Base-by-base conservation (phyloP, 2,113 vertebrate genomes). In the Oryzias celebensis region DNA sequence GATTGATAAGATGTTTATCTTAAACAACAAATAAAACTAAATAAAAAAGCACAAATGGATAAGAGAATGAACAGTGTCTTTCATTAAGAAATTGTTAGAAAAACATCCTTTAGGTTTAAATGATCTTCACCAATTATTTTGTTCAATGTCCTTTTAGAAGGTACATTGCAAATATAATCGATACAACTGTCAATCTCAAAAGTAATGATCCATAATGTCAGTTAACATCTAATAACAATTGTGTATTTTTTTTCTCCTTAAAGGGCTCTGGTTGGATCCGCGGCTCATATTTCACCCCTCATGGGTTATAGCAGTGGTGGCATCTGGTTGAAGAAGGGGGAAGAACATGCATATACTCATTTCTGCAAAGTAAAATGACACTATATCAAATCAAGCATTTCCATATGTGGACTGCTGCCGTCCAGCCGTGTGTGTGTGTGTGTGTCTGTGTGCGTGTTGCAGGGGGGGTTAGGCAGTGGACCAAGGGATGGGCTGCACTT, bases 361-460 rank as follows among this genome's bases (percentile, higher is more conserved):
- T 98, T 96, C 92, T 95, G 94, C 95, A 95, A 96, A 94, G 96
- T 96, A 97, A 98, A 97, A 96, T 93, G 95, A 97, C 95, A 96
- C 96, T 97, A 95, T 94, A 97, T 98, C 96, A 99, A 96, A 97
- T 96, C 95, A 98, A 98, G 95, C 96, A 96, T 94, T 98, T 98
- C 97, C 96, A 99, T 95, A 97, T 98, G 96, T 95, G 92, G 90
- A 89, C 93, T 90, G 93, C 90, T 92, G 94, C 93, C 79, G 52
- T 79, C 49, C 57, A 71, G 67, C 58, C 60, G 57, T 13, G 20
- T 13, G 36, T 12, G 36, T 12, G 31, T 36, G 8, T 36, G 1
- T 36, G 31, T 36, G 36, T 28, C 7, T 36, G 36, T 13, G 36
- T 12, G 36, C 2, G 36, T 36, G 36, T 12, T 36, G 36, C 12